Conservation (phyloP, 2,797 vertebrate species). For the Rhinella marina region DNA sequence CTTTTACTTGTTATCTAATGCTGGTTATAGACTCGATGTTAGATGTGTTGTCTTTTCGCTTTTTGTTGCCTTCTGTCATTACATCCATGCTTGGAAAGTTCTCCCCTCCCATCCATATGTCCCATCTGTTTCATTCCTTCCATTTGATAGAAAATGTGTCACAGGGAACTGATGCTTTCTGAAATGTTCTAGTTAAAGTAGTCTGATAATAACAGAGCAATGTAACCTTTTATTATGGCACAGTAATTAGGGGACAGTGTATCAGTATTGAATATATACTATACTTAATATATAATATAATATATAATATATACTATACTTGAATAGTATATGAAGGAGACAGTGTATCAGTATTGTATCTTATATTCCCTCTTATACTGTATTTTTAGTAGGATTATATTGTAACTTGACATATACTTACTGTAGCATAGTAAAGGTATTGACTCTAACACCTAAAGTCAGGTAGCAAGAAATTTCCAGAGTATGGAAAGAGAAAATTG, state of each 20-base stretch:
- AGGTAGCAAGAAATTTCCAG: too few species aligned
- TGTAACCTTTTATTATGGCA: neutral
- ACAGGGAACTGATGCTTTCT: neutral
- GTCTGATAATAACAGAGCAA: neutral
- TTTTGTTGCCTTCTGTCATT: constrained; percentile 45
- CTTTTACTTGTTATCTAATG: constrained; percentile 44
- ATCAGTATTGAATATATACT: neutral
- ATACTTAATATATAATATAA: too few species aligned
- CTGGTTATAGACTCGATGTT: constrained; percentile 15
- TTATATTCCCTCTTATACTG: neutral
- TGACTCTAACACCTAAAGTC: neutral
- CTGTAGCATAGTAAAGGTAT: neutral
- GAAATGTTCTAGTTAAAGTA: constrained; percentile 20
- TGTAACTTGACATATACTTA: neutral
- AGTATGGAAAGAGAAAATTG: neutral
- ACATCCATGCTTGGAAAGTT: constrained; percentile 26
- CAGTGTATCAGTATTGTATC: neutral
- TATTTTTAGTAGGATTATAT: neutral
- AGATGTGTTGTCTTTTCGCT: constrained; percentile 16
- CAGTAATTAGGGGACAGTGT: neutral
- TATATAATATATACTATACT: too few species aligned
- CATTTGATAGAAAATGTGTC: constrained; percentile 34
- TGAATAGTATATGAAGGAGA: too few species aligned
- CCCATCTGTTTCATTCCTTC: constrained; percentile 49
- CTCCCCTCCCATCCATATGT: constrained; percentile 47